phyloP scores from a whole-genome alignment of 23 tunicate species.

The Botrylloides violaceus region DNA sequence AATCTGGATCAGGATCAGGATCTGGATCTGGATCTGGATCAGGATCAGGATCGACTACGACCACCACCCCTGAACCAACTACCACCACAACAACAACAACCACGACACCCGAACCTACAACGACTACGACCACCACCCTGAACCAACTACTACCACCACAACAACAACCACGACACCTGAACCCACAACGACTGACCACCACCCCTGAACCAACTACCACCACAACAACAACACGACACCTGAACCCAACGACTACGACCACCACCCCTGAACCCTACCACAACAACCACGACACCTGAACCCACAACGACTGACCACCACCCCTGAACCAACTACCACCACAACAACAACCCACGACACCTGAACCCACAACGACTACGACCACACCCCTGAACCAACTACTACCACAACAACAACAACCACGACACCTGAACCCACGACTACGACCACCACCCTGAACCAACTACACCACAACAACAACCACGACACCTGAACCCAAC shows the following conservation, averaged over 20 bases:
- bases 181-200: conserved; percentile 24
- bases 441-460: conserved; percentile 5
- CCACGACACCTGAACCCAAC: conserved; percentile 31
- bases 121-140: conserved; percentile 11
- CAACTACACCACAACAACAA: conserved; percentile 30
- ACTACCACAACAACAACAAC: conserved; percentile 23
- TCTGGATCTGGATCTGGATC: conserved; percentile 23
- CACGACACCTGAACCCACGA: conserved; percentile 14
- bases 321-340: conserved; percentile 30
- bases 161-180: conserved; percentile 21
- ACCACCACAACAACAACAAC: conserved; percentile 45
- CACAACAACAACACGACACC: conserved; percentile 22
- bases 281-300: conserved; percentile 29
- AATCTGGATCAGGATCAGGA: conserved; percentile 34
- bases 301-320: conserved; percentile 25
- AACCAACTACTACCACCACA: conserved; percentile 35
- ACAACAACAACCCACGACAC: conserved; percentile 16
- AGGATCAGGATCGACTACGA: conserved; percentile 41
- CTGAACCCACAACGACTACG: conserved; percentile 17
- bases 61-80: conserved; percentile 24
- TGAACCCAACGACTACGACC: conserved; percentile 25
- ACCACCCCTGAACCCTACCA: conserved; percentile 33
- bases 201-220: conserved; percentile 32
- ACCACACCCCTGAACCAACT: conserved; percentile 19
- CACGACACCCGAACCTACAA: conserved; percentile 14